A percentile compares a stretch with the other conserved stretches of the same genome.
Conservation (phyloP, 2,113 vertebrate genomes). For the Oxyruncus cristatus region DNA sequence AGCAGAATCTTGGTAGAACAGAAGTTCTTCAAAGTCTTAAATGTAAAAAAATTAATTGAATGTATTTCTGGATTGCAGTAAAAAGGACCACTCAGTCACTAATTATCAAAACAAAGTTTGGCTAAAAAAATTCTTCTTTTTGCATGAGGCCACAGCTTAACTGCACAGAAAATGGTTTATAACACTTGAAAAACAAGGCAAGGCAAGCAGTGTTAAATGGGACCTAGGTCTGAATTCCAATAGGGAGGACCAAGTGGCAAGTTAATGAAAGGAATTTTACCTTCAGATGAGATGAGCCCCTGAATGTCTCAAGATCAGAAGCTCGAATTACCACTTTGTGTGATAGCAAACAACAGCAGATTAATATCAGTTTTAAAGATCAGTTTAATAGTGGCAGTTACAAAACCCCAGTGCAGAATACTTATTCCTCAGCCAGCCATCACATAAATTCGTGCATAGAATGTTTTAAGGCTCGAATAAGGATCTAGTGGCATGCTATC, state of each 20-base stretch:
- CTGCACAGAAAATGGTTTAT: slow-evolving; percentile 1
- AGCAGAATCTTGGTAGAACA: not conserved
- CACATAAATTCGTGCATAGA: not conserved
- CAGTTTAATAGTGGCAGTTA: not conserved
- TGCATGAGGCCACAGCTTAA: not conserved
- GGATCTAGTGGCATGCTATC: not conserved
- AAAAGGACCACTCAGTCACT: not conserved
- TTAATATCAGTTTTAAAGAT: not conserved
- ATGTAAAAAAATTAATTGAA: not conserved
- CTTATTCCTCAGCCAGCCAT: not conserved
- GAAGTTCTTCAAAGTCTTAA: slow-evolving; percentile 23
- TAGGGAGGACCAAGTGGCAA: not conserved
- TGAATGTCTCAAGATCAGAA: not conserved
- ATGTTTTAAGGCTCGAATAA: not conserved
- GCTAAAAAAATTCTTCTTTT: slow-evolving; percentile 18
- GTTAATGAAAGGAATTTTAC: not conserved
- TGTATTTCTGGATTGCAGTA: not conserved
- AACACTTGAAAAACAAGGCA: not conserved
- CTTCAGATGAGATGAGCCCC: not conserved
- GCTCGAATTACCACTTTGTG: not conserved
- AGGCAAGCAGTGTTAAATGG: not conserved
- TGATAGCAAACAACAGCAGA: not conserved
- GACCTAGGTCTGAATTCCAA: not conserved
- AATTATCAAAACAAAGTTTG: slow-evolving; percentile 13
- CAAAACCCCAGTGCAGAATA: not conserved